Percentiles rank a stretch among this genome's conserved stretches.
Evolutionary conservation across 2,797 vertebrate genomes (phyloP).

Genomic region (Macrochelys suwanniensis): DNA sequence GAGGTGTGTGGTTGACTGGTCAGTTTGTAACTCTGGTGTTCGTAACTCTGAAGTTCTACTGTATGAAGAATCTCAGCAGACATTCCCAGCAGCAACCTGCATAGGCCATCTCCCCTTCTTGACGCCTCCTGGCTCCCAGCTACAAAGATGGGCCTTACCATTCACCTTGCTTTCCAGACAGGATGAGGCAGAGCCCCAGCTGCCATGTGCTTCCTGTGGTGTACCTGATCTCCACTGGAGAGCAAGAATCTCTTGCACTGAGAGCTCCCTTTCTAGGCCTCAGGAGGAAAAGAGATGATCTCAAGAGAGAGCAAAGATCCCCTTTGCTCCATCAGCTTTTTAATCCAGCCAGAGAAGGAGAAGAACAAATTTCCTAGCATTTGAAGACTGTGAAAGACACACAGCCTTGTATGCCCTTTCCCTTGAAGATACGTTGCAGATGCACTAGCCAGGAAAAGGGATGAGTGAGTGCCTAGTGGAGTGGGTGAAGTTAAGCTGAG

Average conservation of each 20-base stretch:
- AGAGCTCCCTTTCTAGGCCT: not conserved
- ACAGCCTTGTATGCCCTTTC: not conserved
- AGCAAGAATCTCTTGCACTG: not conserved
- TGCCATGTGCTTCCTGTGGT: not conserved
- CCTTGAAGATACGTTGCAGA: not conserved
- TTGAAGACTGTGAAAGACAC: not conserved
- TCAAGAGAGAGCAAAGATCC: not conserved
- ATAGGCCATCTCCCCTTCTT: not conserved
- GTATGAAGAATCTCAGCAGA: not conserved
- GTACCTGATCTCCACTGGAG: not conserved
- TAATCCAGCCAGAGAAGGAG: not conserved
- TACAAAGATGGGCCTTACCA: not conserved
- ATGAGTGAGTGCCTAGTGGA: too few species aligned
- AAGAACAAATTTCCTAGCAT: not conserved
- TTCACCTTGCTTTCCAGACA: not conserved
- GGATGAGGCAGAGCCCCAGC: not conserved
- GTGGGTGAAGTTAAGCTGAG: not conserved
- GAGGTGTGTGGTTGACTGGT: too few species aligned
- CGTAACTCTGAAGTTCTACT: too few species aligned
- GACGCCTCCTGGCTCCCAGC: not conserved
- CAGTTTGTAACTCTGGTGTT: too few species aligned
- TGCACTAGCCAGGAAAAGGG: too few species aligned
- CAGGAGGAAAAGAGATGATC: not conserved
- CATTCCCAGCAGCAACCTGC: not conserved
- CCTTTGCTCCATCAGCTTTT: not conserved